Base-by-base conservation (phyloP, 2,113 vertebrate species). In the Tychaedon coryphoeus region DNA sequence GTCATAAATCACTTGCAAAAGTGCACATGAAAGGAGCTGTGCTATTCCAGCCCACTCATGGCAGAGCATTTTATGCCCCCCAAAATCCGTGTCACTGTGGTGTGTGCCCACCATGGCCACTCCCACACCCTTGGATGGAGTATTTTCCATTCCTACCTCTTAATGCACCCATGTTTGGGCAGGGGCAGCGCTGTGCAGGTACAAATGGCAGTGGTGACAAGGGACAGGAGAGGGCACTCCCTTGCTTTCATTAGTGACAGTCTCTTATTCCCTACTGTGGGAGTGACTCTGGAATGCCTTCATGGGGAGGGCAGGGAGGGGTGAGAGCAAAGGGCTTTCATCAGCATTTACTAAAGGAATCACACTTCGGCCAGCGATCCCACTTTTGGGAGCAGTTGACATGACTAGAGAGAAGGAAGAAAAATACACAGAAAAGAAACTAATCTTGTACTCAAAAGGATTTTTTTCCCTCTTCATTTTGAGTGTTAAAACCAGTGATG, bases 331-430 rank as follows among this genome's bases (percentile, higher is more conserved):
- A 64, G 67, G 57, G 14, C 6, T 81, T 88, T 54, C 33, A 56
- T 78, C 60, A 82, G 29, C 51, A 43, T 16, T 76, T 95, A 7
- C 84, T 92, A 73, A 95, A 88, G 86, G 86, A 96, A 88, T 91
- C 91, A 76, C 65, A 38, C 70, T 72, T 74, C 0, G 2, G 50
- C 40, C 83, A 76, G 66, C 1, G 0, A 56, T 26, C 23, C 34
- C 14, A 3, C 31, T 90, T 88, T 61, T 36, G 65, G 73, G 69
- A 69, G 29, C 45, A 50, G 51, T 18, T 78, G 47, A 36, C 33
- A 19, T 62, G 58, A 56, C 40, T 87, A 76, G 36, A 69, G 23
- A 57, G 19, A 67, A 61, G 28, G 5, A 48, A 54, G 43, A 48
- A 43, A 70, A 70, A 1, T 4, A 14, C 18, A 43, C 7, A 60